Evolutionary conservation across 2,113 vertebrate species (phyloP).

Genomic region (Silurus asotus): DNA sequence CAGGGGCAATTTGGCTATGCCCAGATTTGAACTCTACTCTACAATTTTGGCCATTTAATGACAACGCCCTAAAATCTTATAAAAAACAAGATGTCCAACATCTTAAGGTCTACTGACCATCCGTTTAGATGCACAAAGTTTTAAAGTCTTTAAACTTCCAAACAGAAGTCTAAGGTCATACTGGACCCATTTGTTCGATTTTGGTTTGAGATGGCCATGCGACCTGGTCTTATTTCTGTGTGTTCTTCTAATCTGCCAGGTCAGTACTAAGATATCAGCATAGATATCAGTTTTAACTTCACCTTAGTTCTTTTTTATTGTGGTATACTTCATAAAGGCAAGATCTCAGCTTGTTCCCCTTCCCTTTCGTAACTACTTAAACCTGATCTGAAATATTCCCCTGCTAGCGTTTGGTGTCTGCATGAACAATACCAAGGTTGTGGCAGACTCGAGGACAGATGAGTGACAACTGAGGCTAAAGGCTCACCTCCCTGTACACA

Average conservation of each 20-base stretch:
- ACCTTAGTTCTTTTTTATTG: not conserved
- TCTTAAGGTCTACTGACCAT: too few species aligned
- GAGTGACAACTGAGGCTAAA: conserved; percentile 59
- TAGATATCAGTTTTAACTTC: not conserved
- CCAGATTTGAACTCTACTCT: too few species aligned
- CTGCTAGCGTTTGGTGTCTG: conserved; percentile 16
- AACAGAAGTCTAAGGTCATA: not conserved
- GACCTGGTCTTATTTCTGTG: not conserved
- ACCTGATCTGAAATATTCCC: conserved; percentile 27
- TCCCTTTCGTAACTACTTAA: not conserved
- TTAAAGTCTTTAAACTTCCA: too few species aligned
- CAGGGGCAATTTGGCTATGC: too few species aligned
- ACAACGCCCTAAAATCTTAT: too few species aligned
- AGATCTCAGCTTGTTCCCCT: not conserved
- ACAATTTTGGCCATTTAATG: too few species aligned
- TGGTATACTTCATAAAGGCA: not conserved
- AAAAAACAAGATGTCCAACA: too few species aligned
- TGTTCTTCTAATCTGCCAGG: not conserved
- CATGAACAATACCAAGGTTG: conserved; percentile 15
- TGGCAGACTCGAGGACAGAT: conserved; percentile 53
- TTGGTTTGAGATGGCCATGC: not conserved
- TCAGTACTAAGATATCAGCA: not conserved
- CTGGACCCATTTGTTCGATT: not conserved
- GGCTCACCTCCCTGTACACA: conserved; percentile 54
- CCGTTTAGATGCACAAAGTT: too few species aligned